Percentiles rank a stretch among this genome's conserved stretches.
phyloP scores from a whole-genome alignment of 2,113 vertebrate genomes.

The Phyllostomus hastatus region DNA sequence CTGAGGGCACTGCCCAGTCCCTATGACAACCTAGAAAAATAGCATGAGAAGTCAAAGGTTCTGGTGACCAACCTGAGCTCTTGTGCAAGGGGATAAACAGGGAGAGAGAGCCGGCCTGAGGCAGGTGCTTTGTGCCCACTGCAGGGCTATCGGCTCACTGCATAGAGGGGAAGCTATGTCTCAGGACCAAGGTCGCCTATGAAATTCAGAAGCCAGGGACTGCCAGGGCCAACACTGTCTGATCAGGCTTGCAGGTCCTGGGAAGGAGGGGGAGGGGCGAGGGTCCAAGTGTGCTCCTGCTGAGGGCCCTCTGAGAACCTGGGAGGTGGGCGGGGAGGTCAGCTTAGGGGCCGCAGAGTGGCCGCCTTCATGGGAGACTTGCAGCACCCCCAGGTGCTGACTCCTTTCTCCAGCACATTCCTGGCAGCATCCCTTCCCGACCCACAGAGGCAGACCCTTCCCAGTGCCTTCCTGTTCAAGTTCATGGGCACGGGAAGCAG shows the following conservation, averaged over 20 bases:
- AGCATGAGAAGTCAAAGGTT: neutral
- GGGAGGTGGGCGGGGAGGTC: neutral
- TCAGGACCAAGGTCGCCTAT: neutral
- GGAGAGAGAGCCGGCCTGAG: neutral
- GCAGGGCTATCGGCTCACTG: neutral
- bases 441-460: neutral
- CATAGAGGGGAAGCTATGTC: neutral
- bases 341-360: neutral
- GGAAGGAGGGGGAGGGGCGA: accelerated
- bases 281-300: neutral
- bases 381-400: neutral
- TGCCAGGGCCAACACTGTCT: neutral
- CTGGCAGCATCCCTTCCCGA: neutral
- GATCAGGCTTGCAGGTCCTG: neutral
- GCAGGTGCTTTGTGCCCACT: neutral
- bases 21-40: neutral
- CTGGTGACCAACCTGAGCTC: neutral
- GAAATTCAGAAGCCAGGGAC: neutral
- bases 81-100: neutral
- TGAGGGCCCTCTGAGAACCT: neutral
- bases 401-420: neutral
- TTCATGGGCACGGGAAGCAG: neutral
- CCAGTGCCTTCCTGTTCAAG: neutral
- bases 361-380: neutral
- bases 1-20: neutral